These are phyloP conservation scores for Rhingia rostrata DNA, from an alignment of 2,888 invertebrate species.

Conservation along the genomic window DNA sequence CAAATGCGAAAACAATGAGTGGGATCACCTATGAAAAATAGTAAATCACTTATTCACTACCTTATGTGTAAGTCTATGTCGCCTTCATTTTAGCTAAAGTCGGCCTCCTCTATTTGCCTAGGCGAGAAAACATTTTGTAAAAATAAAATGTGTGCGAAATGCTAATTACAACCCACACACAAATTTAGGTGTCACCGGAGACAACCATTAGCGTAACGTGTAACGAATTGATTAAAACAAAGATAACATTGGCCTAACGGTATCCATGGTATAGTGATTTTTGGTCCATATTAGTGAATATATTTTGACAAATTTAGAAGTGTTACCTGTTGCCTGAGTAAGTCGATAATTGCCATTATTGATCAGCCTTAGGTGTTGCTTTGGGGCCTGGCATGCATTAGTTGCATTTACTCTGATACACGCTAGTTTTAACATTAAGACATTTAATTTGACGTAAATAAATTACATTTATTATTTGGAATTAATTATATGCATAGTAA, in stretches of 20 bases:
- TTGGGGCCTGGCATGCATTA: constrained; percentile 27
- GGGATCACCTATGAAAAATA: constrained; percentile 25
- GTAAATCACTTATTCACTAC: constrained; percentile 46
- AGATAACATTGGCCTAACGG: constrained; percentile 3
- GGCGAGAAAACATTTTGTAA: constrained; percentile 32
- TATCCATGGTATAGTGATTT: constrained; percentile 17
- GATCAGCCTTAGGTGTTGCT: background rate
- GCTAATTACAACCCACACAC: constrained; percentile 50
- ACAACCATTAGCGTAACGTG: constrained; percentile 41
- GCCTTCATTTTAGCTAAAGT: background rate
- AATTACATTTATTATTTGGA: constrained; percentile 20
- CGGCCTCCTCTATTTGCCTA: constrained; percentile 35
- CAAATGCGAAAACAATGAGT: constrained; percentile 27
- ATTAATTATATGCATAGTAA: constrained; percentile 32
- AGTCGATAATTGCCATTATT: background rate
- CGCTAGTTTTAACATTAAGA: constrained; percentile 42
- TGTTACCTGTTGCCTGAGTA: constrained; percentile 2
- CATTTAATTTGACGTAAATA: constrained; percentile 52
- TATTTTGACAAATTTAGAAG: constrained; percentile 39
- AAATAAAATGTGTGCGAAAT: constrained; percentile 37
- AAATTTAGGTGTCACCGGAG: constrained; percentile 42
- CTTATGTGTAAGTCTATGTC: constrained; percentile 3
- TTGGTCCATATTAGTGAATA: constrained; percentile 41
- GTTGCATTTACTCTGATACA: constrained; percentile 1
- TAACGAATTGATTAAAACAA: constrained; percentile 19